Percentiles rank a stretch among this genome's conserved stretches.
Conservation (phyloP, 2,797 vertebrate genomes). For the Microcaecilia unicolor region DNA sequence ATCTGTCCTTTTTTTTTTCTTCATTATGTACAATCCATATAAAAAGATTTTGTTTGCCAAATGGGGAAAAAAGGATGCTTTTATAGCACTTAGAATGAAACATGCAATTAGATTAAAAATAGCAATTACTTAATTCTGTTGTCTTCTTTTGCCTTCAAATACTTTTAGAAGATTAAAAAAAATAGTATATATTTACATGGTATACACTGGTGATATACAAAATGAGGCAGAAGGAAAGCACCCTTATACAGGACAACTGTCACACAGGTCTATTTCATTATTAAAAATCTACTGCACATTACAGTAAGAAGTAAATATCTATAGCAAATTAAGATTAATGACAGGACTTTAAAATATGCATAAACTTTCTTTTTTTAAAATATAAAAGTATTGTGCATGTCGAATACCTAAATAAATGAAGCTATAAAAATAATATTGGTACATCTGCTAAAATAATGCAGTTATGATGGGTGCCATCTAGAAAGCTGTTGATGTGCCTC, state of each 20-base stretch:
- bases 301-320: constrained; percentile 32
- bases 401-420: constrained; percentile 49
- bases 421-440: constrained; percentile 57
- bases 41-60: constrained; percentile 48
- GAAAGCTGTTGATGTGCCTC: constrained; percentile 4
- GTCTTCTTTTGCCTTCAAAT: constrained; percentile 45
- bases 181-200: constrained; percentile 71
- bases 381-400: constrained; percentile 47
- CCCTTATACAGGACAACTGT: constrained; percentile 23
- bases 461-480: constrained; percentile 29
- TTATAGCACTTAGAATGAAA: constrained; percentile 46
- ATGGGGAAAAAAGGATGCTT: constrained; percentile 31
- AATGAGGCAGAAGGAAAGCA: constrained; percentile 36
- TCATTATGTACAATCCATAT: constrained; percentile 29
- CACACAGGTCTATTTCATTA: constrained; percentile 22
- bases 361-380: constrained; percentile 33
- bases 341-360: constrained; percentile 28
- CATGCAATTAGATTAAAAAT: constrained; percentile 42
- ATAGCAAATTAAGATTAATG: constrained; percentile 36
- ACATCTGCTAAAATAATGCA: constrained; percentile 27
- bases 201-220: constrained; percentile 39
- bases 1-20: too few relatives aligned
- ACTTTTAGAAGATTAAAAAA: constrained; percentile 40
- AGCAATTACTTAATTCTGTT: too few relatives aligned
- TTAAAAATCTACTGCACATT: constrained; percentile 31